A percentile compares a stretch with the other conserved stretches of the same genome.
Conservation (phyloP, 1,140 invertebrate genomes). For the Achroia grisella region DNA sequence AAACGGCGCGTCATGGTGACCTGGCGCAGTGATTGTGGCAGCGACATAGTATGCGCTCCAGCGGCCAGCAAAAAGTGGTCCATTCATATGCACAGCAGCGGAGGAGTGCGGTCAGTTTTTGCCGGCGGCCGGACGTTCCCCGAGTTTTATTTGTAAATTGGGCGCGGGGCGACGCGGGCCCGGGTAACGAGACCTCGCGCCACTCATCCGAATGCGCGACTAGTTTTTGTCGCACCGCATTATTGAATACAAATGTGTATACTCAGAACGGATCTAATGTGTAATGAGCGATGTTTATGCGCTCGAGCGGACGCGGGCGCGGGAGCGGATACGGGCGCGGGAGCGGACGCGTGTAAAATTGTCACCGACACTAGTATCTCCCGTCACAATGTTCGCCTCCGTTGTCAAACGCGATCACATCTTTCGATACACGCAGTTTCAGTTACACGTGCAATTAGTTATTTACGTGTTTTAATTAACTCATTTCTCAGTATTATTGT, state of each 20-base stretch:
- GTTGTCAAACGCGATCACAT: no score
- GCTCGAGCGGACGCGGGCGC: slow-evolving; percentile 8
- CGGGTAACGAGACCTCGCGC: slow-evolving; percentile 1
- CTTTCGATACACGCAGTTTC: no score
- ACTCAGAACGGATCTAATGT: slow-evolving; percentile 55
- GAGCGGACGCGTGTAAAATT: slow-evolving; percentile 19
- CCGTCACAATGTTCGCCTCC: not conserved
- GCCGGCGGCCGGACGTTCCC: slow-evolving; percentile 56
- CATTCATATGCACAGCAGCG: slow-evolving; percentile 61
- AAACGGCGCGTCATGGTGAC: no score
- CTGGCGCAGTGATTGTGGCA: slow-evolving; percentile 33
- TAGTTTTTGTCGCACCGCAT: slow-evolving; percentile 58
- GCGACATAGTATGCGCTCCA: slow-evolving; percentile 34
- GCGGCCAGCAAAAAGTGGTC: slow-evolving; percentile 39
- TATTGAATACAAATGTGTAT: slow-evolving; percentile 58
- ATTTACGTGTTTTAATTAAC: no score
- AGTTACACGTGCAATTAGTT: no score
- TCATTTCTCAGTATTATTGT: no score
- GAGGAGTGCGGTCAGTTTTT: slow-evolving; percentile 54
- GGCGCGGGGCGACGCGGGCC: slow-evolving; percentile 22
- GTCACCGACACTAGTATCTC: slow-evolving; percentile 6
- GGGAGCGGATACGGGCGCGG: slow-evolving; percentile 19
- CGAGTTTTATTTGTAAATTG: slow-evolving; percentile 68
- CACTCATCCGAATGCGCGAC: slow-evolving; percentile 62
- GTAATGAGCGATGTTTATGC: not conserved